These are phyloP conservation scores for Cryptocephalus moraei DNA, from an alignment of 2,888 invertebrate species.

Conservation along the genomic window DNA sequence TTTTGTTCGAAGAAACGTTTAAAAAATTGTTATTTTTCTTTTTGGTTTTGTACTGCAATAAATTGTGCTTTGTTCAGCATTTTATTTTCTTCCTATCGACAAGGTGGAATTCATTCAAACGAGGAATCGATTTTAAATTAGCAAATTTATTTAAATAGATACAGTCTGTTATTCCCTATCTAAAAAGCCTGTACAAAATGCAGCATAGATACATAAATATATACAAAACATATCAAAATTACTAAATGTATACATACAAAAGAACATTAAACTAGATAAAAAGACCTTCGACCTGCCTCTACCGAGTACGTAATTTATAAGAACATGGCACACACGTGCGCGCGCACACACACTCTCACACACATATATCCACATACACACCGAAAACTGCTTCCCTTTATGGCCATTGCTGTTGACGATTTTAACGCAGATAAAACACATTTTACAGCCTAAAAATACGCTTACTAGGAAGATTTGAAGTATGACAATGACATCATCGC, in stretches of 20 bases:
- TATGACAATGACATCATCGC: too few relatives aligned
- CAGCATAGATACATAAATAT: slow-evolving; percentile 28
- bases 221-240: slow-evolving; percentile 30
- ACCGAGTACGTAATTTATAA: background rate
- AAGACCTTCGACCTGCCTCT: slow-evolving; percentile 20
- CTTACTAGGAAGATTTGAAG: too few relatives aligned
- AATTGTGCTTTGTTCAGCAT: slow-evolving; percentile 5
- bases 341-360: too few relatives aligned
- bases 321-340: too few relatives aligned
- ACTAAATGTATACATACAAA: slow-evolving; percentile 15
- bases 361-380: too few relatives aligned
- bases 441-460: too few relatives aligned
- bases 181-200: slow-evolving; percentile 38
- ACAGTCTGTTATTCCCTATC: slow-evolving; percentile 37
- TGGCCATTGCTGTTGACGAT: too few relatives aligned
- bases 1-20: background rate
- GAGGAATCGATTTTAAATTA: slow-evolving; percentile 23
- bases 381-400: too few relatives aligned
- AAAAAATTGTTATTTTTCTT: slow-evolving; percentile 4
- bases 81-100: too few relatives aligned
- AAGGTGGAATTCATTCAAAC: too few relatives aligned
- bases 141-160: slow-evolving; percentile 38
- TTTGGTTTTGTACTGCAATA: slow-evolving; percentile 5
- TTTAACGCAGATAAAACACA: too few relatives aligned
- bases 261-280: slow-evolving; percentile 23